These are phyloP conservation scores for Diphyllodes magnificus DNA, from an alignment of 2,113 vertebrate species.

Conservation along the genomic window DNA sequence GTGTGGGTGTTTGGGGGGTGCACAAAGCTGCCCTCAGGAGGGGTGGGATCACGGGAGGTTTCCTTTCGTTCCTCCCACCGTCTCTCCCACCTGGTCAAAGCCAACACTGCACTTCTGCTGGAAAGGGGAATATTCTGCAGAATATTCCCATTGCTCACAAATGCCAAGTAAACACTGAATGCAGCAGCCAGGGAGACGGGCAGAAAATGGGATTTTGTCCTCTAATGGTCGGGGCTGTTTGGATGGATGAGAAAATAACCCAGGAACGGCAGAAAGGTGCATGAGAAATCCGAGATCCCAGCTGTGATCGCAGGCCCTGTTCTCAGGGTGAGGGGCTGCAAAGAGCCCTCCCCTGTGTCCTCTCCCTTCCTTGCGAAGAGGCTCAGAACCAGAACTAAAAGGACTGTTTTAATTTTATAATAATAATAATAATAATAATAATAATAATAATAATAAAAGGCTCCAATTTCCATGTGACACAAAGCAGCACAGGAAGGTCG, in stretches of 20 bases:
- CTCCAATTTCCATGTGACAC: background rate
- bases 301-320: background rate
- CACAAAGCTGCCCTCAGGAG: background rate
- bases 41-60: fast-evolving
- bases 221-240: background rate
- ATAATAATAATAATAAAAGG: background rate
- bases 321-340: background rate
- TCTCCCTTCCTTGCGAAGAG: background rate
- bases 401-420: background rate
- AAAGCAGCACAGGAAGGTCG: background rate
- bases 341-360: background rate
- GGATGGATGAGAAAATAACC: background rate
- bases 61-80: background rate
- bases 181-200: background rate
- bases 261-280: background rate
- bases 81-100: background rate
- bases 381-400: background rate
- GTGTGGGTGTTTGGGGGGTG: background rate
- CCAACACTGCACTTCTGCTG: background rate
- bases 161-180: background rate
- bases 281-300: background rate
- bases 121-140: background rate
- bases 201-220: background rate
- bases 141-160: background rate
- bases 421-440: background rate